Evolutionary conservation across 2,797 vertebrate genomes (phyloP).

Genomic region (Erethizon dorsatum): DNA sequence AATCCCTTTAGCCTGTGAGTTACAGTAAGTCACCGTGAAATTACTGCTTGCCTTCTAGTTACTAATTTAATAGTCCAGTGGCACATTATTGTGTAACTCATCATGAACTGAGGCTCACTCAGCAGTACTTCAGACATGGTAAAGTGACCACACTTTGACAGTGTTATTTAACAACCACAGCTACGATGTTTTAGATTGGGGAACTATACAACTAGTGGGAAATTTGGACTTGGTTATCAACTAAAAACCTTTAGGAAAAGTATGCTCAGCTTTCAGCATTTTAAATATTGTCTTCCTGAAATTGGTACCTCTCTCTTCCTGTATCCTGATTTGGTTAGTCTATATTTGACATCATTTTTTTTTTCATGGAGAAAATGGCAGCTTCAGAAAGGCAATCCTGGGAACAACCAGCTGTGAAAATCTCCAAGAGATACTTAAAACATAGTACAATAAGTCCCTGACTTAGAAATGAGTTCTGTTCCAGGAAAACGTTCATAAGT

Average conservation of each 20-base stretch:
- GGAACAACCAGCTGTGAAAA: background rate
- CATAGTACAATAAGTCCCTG: background rate
- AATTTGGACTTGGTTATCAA: background rate
- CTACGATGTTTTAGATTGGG: background rate
- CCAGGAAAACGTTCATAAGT: background rate
- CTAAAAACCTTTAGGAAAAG: conserved; percentile 18
- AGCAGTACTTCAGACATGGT: background rate
- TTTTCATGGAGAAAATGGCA: conserved; percentile 41
- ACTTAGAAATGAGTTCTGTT: background rate
- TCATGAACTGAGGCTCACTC: background rate
- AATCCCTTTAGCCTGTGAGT: background rate
- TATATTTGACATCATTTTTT: conserved; percentile 38
- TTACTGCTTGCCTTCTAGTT: background rate
- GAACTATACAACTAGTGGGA: background rate
- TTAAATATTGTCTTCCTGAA: conserved; percentile 67
- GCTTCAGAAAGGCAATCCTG: background rate
- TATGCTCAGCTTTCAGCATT: conserved; percentile 40
- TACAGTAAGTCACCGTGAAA: background rate
- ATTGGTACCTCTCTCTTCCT: conserved; percentile 1
- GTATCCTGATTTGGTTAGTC: conserved; percentile 9
- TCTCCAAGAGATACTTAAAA: background rate
- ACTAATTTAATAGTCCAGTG: background rate
- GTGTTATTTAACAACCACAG: background rate
- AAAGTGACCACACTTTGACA: background rate
- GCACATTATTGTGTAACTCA: background rate